Base-by-base conservation (phyloP, 2,113 vertebrate species). In the Heterochromis multidens region DNA sequence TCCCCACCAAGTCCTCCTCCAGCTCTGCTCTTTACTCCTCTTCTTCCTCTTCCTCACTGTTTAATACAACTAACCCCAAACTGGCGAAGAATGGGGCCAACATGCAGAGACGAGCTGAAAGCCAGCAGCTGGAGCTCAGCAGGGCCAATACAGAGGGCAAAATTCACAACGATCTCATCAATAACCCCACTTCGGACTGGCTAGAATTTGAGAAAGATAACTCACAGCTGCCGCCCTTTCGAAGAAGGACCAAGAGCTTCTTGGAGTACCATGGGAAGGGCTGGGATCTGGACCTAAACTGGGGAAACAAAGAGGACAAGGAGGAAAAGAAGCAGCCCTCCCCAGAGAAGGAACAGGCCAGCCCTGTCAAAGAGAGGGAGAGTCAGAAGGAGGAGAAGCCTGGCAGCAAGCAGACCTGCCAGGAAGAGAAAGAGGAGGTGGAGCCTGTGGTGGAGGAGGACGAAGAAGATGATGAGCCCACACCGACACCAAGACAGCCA, bases 21-120 rank as follows among this genome's bases (percentile, higher is more conserved):
- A 95, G 95, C 16, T 96, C 96, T 0, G 94, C 96, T 25, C 94
- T 96, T 31, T 95, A 92, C 89, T 94, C 94, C 37, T 94, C 94
- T 23, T 95, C 94, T 6, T 92, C 93, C 13, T 92, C 93, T 17
- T 86, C 93, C 16, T 91, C 93, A 0, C 84, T 93, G 13, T 95
- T 92, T 35, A 95, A 97, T 4, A 58, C 97, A 12, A 95, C 97
- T 91, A 99, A 99, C 87, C 97, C 97, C 14, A 99, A 99, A 91
- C 95, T 99, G 89, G 98, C 97, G 46, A 99, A 99, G 93, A 99
- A 99, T 33, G 98, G 99, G 3, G 98, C 99, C 94, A 99, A 99
- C 95, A 97, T 99, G 94, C 98, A 99, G 83, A 96, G 98, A 40
- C 97, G 98, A 89, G 98, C 97, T 0, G 97, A 98, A 0, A 99